Conservation (phyloP, 2,888 invertebrate genomes). For the Lomographa bimaculata region DNA sequence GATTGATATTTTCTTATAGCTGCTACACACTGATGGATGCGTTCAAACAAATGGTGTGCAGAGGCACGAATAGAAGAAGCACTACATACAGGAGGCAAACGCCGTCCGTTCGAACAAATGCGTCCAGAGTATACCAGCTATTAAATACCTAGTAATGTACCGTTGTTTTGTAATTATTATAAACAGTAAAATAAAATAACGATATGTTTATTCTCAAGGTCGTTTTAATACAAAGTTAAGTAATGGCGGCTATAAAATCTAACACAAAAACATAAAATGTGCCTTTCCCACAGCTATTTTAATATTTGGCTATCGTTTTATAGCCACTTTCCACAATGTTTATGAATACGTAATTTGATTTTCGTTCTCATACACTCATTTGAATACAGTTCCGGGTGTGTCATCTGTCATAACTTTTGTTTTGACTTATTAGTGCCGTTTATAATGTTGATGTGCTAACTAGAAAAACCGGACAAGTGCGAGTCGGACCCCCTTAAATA, state of each 20-base stretch:
- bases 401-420: conserved; percentile 5
- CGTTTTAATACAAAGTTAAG: conserved; percentile 19
- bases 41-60: too few species aligned
- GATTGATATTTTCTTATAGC: too few species aligned
- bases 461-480: too few species aligned
- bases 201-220: conserved; percentile 16
- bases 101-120: too few species aligned
- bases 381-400: conserved; percentile 14
- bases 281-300: conserved; percentile 31
- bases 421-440: conserved; percentile 6
- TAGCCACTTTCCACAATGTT: conserved; percentile 22
- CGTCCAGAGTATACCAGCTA: too few species aligned
- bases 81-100: too few species aligned
- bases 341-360: conserved; percentile 20
- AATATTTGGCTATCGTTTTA: conserved; percentile 28
- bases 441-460: not conserved
- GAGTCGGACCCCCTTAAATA: too few species aligned
- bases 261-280: conserved; percentile 21
- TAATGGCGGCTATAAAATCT: conserved; percentile 25
- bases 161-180: too few species aligned
- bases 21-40: too few species aligned
- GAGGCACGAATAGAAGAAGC: too few species aligned
- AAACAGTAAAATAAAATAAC: conserved; percentile 9
- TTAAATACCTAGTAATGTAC: too few species aligned
- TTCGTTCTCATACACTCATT: conserved; percentile 18